Evolutionary conservation across 2,113 vertebrate species (phyloP).

Genomic region (Tamias sibiricus): DNA sequence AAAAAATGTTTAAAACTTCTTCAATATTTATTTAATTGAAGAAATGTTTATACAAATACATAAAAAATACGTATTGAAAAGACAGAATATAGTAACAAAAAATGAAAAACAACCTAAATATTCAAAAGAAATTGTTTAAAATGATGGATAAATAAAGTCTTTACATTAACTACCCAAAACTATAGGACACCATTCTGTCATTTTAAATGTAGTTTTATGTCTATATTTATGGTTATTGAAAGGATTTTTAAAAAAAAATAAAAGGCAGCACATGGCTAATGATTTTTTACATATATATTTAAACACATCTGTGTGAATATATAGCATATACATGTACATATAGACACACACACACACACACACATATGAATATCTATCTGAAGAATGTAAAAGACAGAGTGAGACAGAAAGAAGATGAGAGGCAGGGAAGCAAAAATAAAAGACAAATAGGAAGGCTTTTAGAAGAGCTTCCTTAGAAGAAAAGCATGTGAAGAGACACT

Average conservation of each 20-base stretch:
- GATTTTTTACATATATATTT: neutral
- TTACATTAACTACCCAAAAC: neutral
- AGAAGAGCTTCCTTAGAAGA: neutral
- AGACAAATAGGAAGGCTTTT: neutral
- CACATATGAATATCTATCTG: neutral
- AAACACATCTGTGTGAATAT: neutral
- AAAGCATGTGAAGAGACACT: neutral
- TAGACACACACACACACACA: neutral
- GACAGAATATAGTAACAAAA: neutral
- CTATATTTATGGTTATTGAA: neutral
- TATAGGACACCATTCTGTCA: neutral
- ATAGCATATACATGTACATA: neutral
- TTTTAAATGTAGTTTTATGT: neutral
- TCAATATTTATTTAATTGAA: conserved; percentile 12
- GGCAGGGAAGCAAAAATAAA: neutral
- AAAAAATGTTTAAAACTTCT: neutral
- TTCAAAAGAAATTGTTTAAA: neutral
- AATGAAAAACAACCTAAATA: neutral
- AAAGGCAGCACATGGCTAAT: neutral
- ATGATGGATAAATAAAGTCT: neutral
- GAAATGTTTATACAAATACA: neutral
- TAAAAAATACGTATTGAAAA: neutral
- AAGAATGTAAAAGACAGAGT: neutral
- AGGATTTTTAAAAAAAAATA: neutral
- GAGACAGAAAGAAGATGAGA: neutral